Conservation (phyloP, 2,888 invertebrate species). For the Eledone cirrhosa region DNA sequence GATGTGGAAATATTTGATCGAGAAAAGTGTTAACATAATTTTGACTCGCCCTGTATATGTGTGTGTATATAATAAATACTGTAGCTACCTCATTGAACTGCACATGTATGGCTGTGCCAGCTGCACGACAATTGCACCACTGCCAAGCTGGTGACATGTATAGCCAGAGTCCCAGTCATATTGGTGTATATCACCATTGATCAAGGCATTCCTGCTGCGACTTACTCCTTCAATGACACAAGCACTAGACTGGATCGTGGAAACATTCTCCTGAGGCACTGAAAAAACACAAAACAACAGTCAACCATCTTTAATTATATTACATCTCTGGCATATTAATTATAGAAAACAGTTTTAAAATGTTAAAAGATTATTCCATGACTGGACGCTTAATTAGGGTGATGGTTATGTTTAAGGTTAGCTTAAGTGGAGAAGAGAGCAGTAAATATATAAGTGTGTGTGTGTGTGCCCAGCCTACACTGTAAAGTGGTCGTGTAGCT, state of each 20-base stretch:
- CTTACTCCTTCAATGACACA: slow-evolving; percentile 95
- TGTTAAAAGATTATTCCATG: no score
- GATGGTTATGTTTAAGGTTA: no score
- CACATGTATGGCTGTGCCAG: slow-evolving; percentile 95
- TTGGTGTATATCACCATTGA: slow-evolving; percentile 93
- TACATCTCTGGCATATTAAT: not conserved
- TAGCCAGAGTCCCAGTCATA: slow-evolving; percentile 99
- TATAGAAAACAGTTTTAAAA: no score
- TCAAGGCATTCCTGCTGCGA: slow-evolving; percentile 89
- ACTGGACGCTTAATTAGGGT: no score
- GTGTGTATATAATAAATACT: no score
- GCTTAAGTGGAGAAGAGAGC: no score
- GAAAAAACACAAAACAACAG: slow-evolving; percentile 35
- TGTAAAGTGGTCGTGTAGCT: no score
- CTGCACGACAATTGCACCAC: slow-evolving; percentile 93
- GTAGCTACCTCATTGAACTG: slow-evolving; percentile 77
- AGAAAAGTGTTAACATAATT: no score
- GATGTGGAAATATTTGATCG: no score
- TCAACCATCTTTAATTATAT: not conserved
- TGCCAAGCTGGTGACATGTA: slow-evolving; percentile 85
- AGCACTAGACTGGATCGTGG: slow-evolving; percentile 88
- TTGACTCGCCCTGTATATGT: no score
- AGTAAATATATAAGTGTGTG: no score
- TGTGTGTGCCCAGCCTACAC: no score
- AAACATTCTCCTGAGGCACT: slow-evolving; percentile 89